Evolutionary conservation across 2,888 invertebrate species (phyloP), one percentile per base, ranked within the genome.

Genomic region (Acrobasis consociella): DNA sequence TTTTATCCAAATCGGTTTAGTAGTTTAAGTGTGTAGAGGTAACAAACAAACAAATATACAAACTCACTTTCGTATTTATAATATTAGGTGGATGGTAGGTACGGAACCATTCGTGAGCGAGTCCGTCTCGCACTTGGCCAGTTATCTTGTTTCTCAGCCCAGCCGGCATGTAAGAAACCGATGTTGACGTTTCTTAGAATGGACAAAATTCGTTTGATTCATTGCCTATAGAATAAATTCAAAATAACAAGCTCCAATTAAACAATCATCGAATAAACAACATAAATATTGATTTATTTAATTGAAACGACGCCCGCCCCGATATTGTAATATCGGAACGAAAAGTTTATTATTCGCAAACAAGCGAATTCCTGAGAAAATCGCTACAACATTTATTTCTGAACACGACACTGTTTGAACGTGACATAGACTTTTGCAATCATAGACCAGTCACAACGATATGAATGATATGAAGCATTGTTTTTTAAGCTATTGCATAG

Each of bases 261-360:
- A 46, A 13, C 46, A 46, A 46, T 46, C 46, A n/a, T 46, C 46
- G 46, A 46, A 46, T 46, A 46, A 46, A 11, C 11, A 46, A n/a
- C 46, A n/a, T 13, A 46, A 46, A 46, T 46, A 46, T 46, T 46
- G 9, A 46, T 46, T 42, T 3, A n/a, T 46, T 46, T 46, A 46
- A 46, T 46, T 46, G 46, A 38, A 38, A 53, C 15, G 37, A 17
- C 11, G 51, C 52, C 15, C 39, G 5, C 38, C 10, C 7, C 38
- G 38, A 17, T 39, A n/a, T 15, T 55, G 16, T 55, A 55, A 55
- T 55, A 55, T 55, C 15, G 39, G 39, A 55, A 39, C 10, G 38
- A 17, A 55, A 55, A 55, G 39, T 55, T 55, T 39, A 39, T 55
- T 39, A 55, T 55, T 39, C 10, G 38, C 53, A 39, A 55, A 55